Evolutionary conservation across 1,140 invertebrate species (phyloP).

Genomic region (Leptonema lineaticorne): DNA sequence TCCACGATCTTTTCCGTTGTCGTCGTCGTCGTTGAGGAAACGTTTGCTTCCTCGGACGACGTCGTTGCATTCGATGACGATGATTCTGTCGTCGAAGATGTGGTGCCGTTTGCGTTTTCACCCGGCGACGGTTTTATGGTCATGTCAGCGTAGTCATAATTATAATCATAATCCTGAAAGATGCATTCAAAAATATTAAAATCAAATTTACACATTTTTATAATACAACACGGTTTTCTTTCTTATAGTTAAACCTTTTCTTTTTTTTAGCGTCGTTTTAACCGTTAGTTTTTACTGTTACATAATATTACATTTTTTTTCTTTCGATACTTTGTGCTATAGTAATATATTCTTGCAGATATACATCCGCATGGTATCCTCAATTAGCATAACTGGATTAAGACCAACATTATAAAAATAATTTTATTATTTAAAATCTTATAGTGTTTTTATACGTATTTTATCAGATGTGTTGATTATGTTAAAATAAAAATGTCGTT

Average conservation of each 20-base stretch:
- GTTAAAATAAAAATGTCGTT: too few species aligned
- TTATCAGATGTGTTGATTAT: too few species aligned
- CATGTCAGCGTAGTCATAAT: slow-evolving; percentile 61
- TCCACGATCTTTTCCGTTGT: slow-evolving; percentile 37
- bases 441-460: too few species aligned
- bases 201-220: background rate
- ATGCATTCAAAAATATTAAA: slow-evolving; percentile 5
- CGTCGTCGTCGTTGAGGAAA: background rate
- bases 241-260: background rate
- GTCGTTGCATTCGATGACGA: slow-evolving; percentile 24
- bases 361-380: background rate
- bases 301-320: background rate
- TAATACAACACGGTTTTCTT: background rate
- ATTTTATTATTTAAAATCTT: too few species aligned
- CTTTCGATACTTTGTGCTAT: background rate
- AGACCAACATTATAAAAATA: too few species aligned
- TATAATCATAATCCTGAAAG: slow-evolving; percentile 62
- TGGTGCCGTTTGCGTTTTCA: slow-evolving; percentile 47
- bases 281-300: slow-evolving; percentile 12
- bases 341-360: background rate
- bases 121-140: slow-evolving; percentile 56
- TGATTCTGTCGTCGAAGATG: slow-evolving; percentile 26
- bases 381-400: slow-evolving; percentile 15
- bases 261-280: background rate
- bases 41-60: slow-evolving; percentile 1